Evolutionary conservation across 2,888 invertebrate genomes (phyloP).

Genomic region (Tetragonula carbonaria): DNA sequence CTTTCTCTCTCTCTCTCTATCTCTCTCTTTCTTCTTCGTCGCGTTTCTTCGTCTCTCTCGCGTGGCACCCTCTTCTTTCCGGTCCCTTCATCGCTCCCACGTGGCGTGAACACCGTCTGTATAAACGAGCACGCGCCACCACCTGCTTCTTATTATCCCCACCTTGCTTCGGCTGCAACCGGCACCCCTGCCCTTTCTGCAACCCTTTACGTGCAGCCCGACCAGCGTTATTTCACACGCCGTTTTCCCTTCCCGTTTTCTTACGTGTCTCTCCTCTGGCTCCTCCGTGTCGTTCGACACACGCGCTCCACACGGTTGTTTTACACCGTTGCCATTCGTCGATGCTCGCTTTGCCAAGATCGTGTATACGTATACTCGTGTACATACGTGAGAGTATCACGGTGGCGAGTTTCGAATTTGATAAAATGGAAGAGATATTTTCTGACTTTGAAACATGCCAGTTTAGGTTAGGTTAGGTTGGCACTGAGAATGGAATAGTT

Average conservation of each 20-base stretch:
- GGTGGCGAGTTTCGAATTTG: too few species aligned
- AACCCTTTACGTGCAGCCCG: constrained; percentile 42
- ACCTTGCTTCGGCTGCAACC: constrained; percentile 46
- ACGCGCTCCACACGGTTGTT: neutral
- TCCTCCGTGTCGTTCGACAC: constrained; percentile 11
- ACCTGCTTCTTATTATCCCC: constrained; percentile 80
- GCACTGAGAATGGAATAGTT: too few species aligned
- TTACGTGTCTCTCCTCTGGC: constrained; percentile 6
- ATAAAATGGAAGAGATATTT: too few species aligned
- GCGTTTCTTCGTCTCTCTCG: constrained; percentile 31
- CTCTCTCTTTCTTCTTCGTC: constrained; percentile 4
- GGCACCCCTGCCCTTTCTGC: constrained; percentile 60
- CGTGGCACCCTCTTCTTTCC: constrained; percentile 52
- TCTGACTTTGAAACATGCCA: too few species aligned
- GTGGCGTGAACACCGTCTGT: constrained; percentile 68
- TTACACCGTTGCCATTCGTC: neutral
- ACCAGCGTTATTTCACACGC: constrained; percentile 59
- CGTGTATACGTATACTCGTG: too few species aligned
- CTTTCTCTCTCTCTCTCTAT: neutral
- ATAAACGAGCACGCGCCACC: constrained; percentile 78
- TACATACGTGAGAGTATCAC: too few species aligned
- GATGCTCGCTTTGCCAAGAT: neutral
- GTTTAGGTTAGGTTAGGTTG: too few species aligned
- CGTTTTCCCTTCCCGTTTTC: constrained; percentile 43
- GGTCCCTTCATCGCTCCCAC: constrained; percentile 60